These are phyloP conservation scores for Gymnogyps californianus DNA, from an alignment of 2,113 vertebrate species.

Conservation along the genomic window DNA sequence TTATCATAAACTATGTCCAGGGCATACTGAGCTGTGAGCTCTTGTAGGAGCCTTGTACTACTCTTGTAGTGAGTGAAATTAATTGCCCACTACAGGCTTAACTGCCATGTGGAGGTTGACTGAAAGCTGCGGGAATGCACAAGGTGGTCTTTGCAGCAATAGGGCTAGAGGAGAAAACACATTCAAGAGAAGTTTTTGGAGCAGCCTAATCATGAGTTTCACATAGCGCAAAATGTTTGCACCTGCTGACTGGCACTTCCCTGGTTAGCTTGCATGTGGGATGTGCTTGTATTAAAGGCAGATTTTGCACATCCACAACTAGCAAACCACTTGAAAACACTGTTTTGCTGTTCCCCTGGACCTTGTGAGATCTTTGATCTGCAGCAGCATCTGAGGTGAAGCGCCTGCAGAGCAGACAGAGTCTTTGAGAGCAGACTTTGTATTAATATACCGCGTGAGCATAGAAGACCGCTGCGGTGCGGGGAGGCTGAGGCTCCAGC, in stretches of 20 bases:
- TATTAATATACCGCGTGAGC: accelerated
- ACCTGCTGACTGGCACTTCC: neutral
- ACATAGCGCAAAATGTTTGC: neutral
- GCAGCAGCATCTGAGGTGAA: accelerated
- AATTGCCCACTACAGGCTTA: neutral
- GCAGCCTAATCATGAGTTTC: neutral
- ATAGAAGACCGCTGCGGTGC: accelerated
- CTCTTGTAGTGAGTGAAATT: neutral
- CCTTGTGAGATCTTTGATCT: neutral
- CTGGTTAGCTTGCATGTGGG: neutral
- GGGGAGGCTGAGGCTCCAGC: neutral
- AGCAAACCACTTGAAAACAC: neutral
- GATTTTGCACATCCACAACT: neutral
- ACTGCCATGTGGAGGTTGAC: neutral
- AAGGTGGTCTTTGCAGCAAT: neutral
- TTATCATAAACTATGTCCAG: neutral
- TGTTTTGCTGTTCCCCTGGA: neutral
- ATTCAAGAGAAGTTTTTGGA: neutral
- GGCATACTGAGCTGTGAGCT: neutral
- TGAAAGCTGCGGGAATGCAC: neutral
- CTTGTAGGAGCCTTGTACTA: neutral
- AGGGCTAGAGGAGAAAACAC: neutral
- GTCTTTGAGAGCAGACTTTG: neutral
- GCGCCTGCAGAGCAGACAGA: accelerated
- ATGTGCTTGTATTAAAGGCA: neutral